Base-by-base conservation (phyloP, 2,888 invertebrate species). In the Meliscaeva auricollis region DNA sequence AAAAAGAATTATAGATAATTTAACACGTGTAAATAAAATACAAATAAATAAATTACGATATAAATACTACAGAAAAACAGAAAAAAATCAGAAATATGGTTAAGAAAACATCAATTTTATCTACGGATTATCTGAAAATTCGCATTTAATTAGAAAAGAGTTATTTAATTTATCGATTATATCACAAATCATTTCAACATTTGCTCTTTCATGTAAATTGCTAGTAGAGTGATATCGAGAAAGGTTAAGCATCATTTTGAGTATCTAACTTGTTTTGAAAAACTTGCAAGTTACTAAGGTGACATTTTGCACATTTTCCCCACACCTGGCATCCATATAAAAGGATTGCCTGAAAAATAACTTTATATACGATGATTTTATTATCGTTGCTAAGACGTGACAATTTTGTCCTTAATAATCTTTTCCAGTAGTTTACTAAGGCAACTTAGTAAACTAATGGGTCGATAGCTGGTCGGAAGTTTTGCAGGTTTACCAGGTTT, bases 241-340 rank as follows among this genome's bases (percentile, higher is more conserved):
- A 26, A 26, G 26, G 26, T 26, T 26, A 4, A 26, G 26, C 41
- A 41, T 41, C 41, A 41, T 41, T 41, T 41, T 41, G 11, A 58
- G 11, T n/a, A n/a, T n/a, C n/a, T 7, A 58, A 3, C 20, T 58
- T 58, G 20, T 58, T 58, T 38, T 38, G 58, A 1, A 6, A 32
- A 11, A 58, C 38, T 38, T 38, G 58, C n/a, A 58, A 38, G 17
- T 58, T 58, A 17, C 35, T 38, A 3, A 58, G n/a, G 4, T 58
- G 38, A 15, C 58, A 58, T 38, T 17, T 17, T 11, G 58, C 35
- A 3, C 9, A 35, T 11, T 35, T 35, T 15, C 38, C 38, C 35
- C 35, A 58, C 3, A 58, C 13, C 11, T 4, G 58, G 17, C 58
- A 58, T 9, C 35, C 38, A 7, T 58, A 38, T 9, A 58, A 8